A percentile compares a stretch with the other conserved stretches of the same genome.
Evolutionary conservation across 2,888 invertebrate species (phyloP).

Genomic region (Caenorhabditis japonica): DNA sequence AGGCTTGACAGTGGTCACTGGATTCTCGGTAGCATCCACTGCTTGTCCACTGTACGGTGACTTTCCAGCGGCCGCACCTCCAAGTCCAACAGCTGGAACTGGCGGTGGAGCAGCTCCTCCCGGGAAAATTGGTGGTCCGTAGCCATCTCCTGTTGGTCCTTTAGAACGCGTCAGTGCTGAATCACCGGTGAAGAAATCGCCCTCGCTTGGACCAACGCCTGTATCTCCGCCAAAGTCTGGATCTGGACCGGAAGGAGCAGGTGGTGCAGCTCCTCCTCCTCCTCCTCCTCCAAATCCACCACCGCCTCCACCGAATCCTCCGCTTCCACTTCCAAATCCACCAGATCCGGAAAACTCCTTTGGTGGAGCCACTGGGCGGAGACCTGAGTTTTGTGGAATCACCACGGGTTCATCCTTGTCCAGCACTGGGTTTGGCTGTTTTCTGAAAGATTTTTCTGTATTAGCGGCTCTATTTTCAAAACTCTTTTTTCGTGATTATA

Average conservation of each 20-base stretch:
- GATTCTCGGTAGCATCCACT: constrained; percentile 63
- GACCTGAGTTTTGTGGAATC: constrained; percentile 75
- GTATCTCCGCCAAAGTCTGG: constrained; percentile 48
- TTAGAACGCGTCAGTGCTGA: constrained; percentile 71
- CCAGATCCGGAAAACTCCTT: constrained; percentile 68
- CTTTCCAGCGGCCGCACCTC: constrained; percentile 74
- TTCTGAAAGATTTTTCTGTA: too few relatives aligned
- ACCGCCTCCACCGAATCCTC: constrained; percentile 41
- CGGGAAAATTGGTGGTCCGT: constrained; percentile 73
- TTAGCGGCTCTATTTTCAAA: too few relatives aligned
- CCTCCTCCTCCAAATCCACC: constrained; percentile 58
- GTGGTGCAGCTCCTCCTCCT: constrained; percentile 41
- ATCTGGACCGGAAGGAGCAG: constrained; percentile 41
- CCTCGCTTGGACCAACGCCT: constrained; percentile 47
- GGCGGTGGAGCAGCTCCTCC: constrained; percentile 72
- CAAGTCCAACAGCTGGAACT: constrained; percentile 64
- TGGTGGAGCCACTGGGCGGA: constrained; percentile 74
- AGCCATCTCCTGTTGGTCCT: constrained; percentile 76
- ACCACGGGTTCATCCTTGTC: constrained; percentile 58
- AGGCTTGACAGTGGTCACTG: constrained; percentile 70
- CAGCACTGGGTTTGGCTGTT: constrained; percentile 56
- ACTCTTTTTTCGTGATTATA: too few relatives aligned
- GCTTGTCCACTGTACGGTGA: constrained; percentile 55
- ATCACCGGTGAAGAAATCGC: constrained; percentile 74
- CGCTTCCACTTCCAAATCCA: constrained; percentile 50